These are phyloP conservation scores for Prionailurus viverrinus DNA, from an alignment of 2,113 vertebrate species.

Conservation along the genomic window DNA sequence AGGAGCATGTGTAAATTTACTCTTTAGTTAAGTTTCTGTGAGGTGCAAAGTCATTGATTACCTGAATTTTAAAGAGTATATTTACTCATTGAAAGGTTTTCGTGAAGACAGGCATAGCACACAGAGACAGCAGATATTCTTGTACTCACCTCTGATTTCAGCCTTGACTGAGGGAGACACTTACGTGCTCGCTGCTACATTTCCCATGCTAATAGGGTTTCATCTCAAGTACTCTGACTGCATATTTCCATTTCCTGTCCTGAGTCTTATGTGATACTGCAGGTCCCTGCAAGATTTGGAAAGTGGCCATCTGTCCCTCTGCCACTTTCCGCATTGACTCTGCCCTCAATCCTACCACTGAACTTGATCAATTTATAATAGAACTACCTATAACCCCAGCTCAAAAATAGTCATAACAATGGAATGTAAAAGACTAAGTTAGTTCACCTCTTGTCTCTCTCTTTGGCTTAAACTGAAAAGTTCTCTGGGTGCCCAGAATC, in stretches of 20 bases:
- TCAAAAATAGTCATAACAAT: conserved; percentile 39
- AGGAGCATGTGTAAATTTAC: background rate
- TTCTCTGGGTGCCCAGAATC: background rate
- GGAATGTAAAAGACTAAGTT: background rate
- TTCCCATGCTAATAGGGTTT: background rate
- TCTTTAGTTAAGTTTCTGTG: background rate
- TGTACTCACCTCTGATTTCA: background rate
- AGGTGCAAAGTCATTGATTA: background rate
- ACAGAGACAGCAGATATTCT: background rate
- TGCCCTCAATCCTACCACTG: background rate
- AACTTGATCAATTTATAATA: background rate
- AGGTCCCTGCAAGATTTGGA: background rate
- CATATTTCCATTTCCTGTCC: background rate
- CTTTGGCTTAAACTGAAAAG: conserved; percentile 39
- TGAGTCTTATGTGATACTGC: background rate
- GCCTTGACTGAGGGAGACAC: too few species aligned
- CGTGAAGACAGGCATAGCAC: background rate
- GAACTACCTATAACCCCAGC: background rate
- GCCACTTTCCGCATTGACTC: background rate
- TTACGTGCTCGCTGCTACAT: background rate
- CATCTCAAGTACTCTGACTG: background rate
- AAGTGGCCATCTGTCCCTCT: background rate
- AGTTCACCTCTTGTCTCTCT: background rate
- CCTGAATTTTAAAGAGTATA: background rate
- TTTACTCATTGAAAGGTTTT: background rate